These are phyloP conservation scores for Sphenodon punctatus DNA, from an alignment of 2,797 vertebrate species.

Conservation along the genomic window DNA sequence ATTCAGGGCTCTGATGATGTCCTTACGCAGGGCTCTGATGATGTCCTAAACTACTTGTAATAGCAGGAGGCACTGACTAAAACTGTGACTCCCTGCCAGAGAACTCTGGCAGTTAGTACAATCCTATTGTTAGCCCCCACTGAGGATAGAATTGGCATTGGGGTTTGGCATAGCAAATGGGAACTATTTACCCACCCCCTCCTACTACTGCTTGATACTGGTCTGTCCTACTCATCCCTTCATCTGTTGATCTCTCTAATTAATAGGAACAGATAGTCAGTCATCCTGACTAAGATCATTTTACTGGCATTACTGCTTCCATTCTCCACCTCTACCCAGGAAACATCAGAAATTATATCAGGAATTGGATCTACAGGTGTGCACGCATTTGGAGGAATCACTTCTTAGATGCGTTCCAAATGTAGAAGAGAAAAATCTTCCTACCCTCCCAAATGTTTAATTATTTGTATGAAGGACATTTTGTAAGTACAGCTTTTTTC, in stretches of 20 bases:
- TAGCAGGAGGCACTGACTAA: background rate
- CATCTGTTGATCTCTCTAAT: background rate
- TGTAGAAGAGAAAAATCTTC: background rate
- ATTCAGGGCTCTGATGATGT: background rate
- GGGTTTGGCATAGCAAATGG: background rate
- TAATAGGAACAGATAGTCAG: background rate
- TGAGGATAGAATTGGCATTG: background rate
- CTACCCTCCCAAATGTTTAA: background rate
- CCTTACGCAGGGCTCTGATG: background rate
- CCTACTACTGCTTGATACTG: background rate
- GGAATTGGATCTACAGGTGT: background rate
- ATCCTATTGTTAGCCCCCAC: background rate
- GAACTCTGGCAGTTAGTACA: background rate
- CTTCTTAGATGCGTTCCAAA: background rate
- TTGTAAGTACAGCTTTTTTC: no score
- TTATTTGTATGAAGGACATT: background rate
- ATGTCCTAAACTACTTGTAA: background rate
- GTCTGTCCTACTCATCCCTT: background rate
- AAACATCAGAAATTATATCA: background rate
- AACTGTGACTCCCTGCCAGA: background rate
- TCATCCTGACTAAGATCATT: background rate
- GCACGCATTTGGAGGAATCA: background rate
- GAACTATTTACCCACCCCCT: background rate
- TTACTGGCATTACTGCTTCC: background rate
- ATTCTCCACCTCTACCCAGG: background rate